Evolutionary conservation across 2,797 vertebrate genomes (phyloP).

Genomic region (Prunella strophiata): DNA sequence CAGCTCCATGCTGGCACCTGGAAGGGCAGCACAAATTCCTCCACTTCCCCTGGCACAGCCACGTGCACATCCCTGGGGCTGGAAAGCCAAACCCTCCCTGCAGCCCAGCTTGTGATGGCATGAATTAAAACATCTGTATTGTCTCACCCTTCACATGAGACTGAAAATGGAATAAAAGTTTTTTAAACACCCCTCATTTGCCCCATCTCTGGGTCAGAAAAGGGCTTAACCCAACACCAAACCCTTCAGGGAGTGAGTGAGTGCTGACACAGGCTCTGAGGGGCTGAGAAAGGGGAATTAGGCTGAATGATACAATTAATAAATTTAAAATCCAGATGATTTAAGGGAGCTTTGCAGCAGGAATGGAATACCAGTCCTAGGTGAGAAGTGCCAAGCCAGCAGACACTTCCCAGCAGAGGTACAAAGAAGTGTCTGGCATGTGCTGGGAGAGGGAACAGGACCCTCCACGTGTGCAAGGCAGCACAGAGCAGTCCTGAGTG

Average conservation of each 20-base stretch:
- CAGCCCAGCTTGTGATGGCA: background rate
- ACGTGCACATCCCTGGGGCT: background rate
- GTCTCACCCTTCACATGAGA: background rate
- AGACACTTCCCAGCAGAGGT: background rate
- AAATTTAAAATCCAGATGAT: background rate
- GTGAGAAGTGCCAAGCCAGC: background rate
- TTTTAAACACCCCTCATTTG: background rate
- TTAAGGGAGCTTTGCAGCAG: background rate
- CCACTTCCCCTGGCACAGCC: background rate
- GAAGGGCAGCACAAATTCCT: background rate
- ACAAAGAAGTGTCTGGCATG: background rate
- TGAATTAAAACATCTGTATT: background rate
- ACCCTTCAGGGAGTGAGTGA: fast-evolving
- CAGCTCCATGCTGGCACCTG: background rate
- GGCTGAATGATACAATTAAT: background rate
- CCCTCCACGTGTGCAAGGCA: background rate
- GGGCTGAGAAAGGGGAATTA: background rate
- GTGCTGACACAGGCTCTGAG: fast-evolving
- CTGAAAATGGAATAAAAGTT: background rate
- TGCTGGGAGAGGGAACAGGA: background rate
- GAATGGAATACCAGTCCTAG: background rate
- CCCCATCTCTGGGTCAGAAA: background rate
- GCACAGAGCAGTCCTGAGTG: background rate
- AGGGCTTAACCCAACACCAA: background rate
- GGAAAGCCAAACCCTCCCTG: background rate